These are phyloP conservation scores for Aphrocallistes beatrix DNA, from an alignment of 37 sponge, comb jelly and placozoan genomes.

Conservation along the genomic window DNA sequence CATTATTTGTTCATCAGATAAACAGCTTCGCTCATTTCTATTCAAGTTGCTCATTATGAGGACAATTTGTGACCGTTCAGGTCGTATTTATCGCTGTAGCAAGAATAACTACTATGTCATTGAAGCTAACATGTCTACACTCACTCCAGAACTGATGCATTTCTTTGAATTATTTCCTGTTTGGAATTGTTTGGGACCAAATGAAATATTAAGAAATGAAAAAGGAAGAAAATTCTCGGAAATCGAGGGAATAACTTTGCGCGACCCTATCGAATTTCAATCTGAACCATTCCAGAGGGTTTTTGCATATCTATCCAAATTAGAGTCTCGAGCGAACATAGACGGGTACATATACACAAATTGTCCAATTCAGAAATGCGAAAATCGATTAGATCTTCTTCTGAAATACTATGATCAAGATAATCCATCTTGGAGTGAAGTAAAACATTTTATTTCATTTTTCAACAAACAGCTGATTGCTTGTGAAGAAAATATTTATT, in stretches of 20 bases:
- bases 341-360: neutral
- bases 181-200: neutral
- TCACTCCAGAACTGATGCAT: neutral
- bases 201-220: neutral
- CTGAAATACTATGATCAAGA: neutral
- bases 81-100: neutral
- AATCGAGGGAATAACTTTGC: neutral
- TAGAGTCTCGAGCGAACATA: neutral
- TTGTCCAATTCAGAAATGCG: too few species aligned
- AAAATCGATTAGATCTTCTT: neutral
- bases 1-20: neutral
- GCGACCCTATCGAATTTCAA: neutral
- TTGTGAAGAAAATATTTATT: constrained; percentile 53
- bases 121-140: neutral
- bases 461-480: constrained; percentile 56
- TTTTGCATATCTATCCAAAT: neutral
- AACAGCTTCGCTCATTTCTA: neutral
- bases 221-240: neutral
- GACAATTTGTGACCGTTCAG: neutral
- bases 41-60: neutral
- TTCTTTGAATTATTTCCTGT: neutral
- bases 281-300: neutral
- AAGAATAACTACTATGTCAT: neutral
- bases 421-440: constrained; percentile 76
- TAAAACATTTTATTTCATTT: constrained; percentile 68